Base-by-base conservation (phyloP, 2,888 invertebrate genomes). In the Idaea dimidiata region DNA sequence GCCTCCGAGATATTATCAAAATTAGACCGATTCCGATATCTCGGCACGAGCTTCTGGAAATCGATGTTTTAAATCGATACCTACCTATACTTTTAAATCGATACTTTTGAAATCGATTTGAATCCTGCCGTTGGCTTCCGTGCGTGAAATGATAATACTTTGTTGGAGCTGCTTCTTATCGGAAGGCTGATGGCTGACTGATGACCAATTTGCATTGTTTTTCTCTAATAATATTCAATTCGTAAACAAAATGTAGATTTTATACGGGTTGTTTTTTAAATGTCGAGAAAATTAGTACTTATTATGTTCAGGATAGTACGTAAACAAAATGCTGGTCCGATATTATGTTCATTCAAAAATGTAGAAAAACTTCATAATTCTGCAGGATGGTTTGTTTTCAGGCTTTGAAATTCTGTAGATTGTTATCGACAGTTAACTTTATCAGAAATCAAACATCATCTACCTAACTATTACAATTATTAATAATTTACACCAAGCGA, bases 41-140 rank as follows among this genome's bases (percentile, higher is more conserved):
- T 75, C 64, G 77, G 83, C 83, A 84, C 84, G 86, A 80, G 87
- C 86, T 86, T 80, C 86, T 86, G 85, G 77, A 77, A 77, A 78
- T 76, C 71, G 72, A 70, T 72, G 76, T 78, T 71, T 76, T 78
- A 79, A 43, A 43, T 43, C 43, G 43, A 43, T 43, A 14, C 14
- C n/a, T n/a, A n/a, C n/a, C n/a, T n/a, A n/a, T n/a, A n/a, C n/a
- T 78, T 71, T 76, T 78, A 79, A 43, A 43, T 43, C 43, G 43
- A 43, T 43, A 14, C 14, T n/a, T n/a, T 56, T 58, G 3, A 58
- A 57, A 58, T 58, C 16, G 58, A 59, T 55, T 16, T 17, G n/a
- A 54, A 60, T n/a, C 14, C 31, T 17, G 32, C 31, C 43, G 10
- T 43, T 43, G 43, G 43, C 43, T 43, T 43, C 43, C 43, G 43